phyloP scores from a whole-genome alignment of 2,888 invertebrate species.

The Dinocampus coccinellae region DNA sequence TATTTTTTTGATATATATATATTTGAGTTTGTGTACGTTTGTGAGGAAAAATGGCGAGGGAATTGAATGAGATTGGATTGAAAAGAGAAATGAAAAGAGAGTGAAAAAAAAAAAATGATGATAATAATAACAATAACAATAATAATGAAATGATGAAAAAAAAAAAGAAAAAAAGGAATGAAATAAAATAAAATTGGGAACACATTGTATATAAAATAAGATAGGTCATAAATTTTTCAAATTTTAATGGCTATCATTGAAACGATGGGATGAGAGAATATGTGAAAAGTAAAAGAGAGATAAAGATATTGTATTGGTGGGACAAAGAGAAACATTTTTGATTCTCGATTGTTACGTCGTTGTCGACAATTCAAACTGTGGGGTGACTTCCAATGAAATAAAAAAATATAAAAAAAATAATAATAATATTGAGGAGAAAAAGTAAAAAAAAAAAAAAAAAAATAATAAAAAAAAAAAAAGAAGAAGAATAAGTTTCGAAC shows the following conservation, averaged over 20 bases:
- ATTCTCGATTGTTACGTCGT: constrained; percentile 10
- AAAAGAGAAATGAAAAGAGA: constrained; percentile 8
- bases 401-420: no score
- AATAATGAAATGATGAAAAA: no score
- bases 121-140: no score
- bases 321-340: constrained; percentile 5
- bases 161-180: not conserved
- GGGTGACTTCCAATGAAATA: constrained; percentile 16
- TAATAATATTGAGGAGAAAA: no score
- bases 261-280: not conserved
- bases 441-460: not conserved
- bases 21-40: not conserved
- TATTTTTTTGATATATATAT: not conserved
- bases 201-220: constrained; percentile 6
- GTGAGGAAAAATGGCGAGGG: constrained; percentile 2
- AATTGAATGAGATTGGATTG: constrained; percentile 16
- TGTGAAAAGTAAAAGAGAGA: no score
- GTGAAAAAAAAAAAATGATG: no score
- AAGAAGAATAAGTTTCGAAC: constrained; percentile 11
- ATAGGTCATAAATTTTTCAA: constrained; percentile 19
- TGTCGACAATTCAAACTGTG: not conserved
- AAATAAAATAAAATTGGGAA: constrained; percentile 2
- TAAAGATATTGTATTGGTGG: not conserved
- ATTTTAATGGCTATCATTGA: not conserved
- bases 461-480: not conserved